phyloP scores from a whole-genome alignment of 2,888 invertebrate genomes.

The Ectemnius lituratus region DNA sequence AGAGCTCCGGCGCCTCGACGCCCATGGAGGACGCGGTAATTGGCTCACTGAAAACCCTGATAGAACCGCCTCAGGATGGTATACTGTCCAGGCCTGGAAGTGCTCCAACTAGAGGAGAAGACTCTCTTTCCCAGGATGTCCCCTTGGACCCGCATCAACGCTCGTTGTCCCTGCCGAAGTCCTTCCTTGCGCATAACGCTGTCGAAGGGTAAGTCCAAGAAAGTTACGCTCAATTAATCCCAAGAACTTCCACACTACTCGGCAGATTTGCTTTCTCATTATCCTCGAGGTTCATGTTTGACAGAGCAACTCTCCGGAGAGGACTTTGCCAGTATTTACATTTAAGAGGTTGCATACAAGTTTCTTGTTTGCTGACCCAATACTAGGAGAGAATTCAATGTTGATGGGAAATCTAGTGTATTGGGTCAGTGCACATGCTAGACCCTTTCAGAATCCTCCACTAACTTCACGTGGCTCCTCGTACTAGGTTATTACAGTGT shows the following conservation, averaged over 20 bases:
- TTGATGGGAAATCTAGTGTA: no score
- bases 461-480: no score
- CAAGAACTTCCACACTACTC: neutral
- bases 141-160: constrained; percentile 76
- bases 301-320: no score
- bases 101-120: constrained; percentile 78
- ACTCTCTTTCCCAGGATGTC: constrained; percentile 59
- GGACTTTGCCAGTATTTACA: no score
- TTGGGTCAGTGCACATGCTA: no score
- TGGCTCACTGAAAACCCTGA: constrained; percentile 65
- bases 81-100: constrained; percentile 79
- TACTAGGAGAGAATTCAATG: no score
- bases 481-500: neutral
- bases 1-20: constrained; percentile 79
- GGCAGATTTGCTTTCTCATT: neutral
- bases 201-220: constrained; percentile 65
- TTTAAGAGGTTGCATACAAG: no score
- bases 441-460: no score
- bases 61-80: constrained; percentile 73
- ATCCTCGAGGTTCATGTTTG: no score
- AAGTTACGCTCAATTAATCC: neutral
- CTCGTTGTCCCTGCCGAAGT: constrained; percentile 78
- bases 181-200: constrained; percentile 77
- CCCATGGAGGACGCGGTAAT: constrained; percentile 78
- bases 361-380: no score